Base-by-base conservation (phyloP, 1,140 invertebrate species). In the Drosophila ananassae region DNA sequence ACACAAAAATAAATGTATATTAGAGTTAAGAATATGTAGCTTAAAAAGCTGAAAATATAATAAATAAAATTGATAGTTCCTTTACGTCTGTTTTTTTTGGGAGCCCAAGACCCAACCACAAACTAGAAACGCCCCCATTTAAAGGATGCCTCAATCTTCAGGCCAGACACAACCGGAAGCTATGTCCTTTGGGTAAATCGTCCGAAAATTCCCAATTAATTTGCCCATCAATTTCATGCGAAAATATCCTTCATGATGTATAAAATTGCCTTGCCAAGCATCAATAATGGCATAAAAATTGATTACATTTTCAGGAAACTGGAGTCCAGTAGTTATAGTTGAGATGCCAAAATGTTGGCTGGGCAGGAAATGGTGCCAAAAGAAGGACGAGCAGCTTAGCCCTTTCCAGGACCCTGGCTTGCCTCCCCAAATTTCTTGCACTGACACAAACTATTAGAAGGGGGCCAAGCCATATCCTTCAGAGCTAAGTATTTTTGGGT, bases 271-370 rank as follows among this genome's bases (percentile, higher is more conserved):
- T 58, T 79, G 59, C 75, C 67, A 87, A 79, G 83, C 83, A 89
- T 87, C 83, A 87, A 87, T 87, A 87, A 87, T 87, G 72, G 83
- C 75, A 82, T 82, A 87, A 87, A 87, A 87, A 82, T 82, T 89
- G 83, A 87, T 87, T 89, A 89, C 83, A 87, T 85, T 85, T 83
- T 47, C 73, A 60, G 55, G 34, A 32, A 25, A 24, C 58, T 41
- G 41, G 67, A 68, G 57, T 32, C 57, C 67, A 58, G 56, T 73
- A 78, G 75, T 64, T 73, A 62, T 82, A 83, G 79, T 79, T 82
- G 55, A 75, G 50, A 68, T 61, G 55, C 50, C 50, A 77, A 54
- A 56, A 62, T 63, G 59, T 67, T 79, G 69, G 55, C 58, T 64
- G 56, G 34, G 39, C 80, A 79, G 80, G 80, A 83, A 73, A 84